phyloP scores from a whole-genome alignment of 2,113 vertebrate species.

The Phrynosoma blainvillii region DNA sequence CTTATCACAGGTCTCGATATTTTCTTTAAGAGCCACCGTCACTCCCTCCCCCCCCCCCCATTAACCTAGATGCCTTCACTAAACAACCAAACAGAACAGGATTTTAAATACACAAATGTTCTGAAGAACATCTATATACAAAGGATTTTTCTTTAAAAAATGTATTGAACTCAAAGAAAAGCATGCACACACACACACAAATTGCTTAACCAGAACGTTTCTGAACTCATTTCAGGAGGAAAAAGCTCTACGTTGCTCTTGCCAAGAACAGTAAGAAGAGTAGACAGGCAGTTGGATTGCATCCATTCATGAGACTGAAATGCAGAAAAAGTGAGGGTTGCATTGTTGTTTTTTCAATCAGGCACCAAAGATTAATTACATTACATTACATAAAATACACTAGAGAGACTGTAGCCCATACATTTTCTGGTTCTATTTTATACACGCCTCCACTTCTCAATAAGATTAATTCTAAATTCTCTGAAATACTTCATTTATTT shows the following conservation, averaged over 20 bases:
- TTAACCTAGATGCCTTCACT: constrained; percentile 49
- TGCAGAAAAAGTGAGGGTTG: neutral
- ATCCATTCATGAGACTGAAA: constrained; percentile 3
- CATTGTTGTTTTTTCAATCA: constrained; percentile 1
- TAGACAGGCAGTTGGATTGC: neutral
- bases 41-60: neutral
- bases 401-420: neutral
- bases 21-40: constrained; percentile 68
- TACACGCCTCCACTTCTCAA: neutral
- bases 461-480: constrained; percentile 16
- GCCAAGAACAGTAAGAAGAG: constrained; percentile 15
- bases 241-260: neutral
- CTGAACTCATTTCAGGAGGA: neutral
- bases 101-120: neutral
- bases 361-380: neutral
- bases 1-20: constrained; percentile 69
- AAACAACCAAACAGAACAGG: constrained; percentile 9
- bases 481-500: neutral
- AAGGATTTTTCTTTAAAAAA: neutral
- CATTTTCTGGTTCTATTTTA: neutral
- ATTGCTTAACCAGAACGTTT: neutral
- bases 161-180: constrained; percentile 18
- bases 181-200: neutral
- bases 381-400: constrained; percentile 17
- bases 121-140: neutral